Evolutionary conservation across 2,888 invertebrate genomes (phyloP).

Genomic region (Argyra leucocephala): DNA sequence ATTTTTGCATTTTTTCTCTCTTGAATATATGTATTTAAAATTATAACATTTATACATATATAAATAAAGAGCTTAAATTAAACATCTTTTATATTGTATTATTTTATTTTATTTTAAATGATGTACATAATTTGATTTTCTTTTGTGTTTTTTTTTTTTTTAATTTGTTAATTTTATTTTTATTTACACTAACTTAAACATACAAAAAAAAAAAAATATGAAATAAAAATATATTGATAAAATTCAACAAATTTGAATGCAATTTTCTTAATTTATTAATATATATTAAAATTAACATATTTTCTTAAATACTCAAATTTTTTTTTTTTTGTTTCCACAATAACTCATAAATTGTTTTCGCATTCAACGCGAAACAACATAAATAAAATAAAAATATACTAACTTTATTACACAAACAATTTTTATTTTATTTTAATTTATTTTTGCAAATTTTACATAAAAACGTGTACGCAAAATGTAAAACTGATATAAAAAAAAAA

Average conservation of each 20-base stretch:
- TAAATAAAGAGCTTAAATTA: background rate
- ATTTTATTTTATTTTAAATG: background rate
- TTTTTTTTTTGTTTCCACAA: background rate
- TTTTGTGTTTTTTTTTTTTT: background rate
- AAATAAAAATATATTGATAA: background rate
- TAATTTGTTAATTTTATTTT: background rate
- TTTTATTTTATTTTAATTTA: background rate
- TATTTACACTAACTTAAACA: slow-evolving; percentile 1
- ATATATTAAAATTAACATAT: background rate
- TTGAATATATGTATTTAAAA: background rate
- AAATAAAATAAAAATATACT: background rate
- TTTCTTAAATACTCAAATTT: background rate
- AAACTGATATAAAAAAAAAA: background rate
- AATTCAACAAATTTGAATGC: slow-evolving; percentile 1
- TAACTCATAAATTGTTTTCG: background rate
- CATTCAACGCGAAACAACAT: background rate
- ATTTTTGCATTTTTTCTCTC: background rate
- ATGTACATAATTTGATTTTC: background rate
- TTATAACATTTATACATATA: slow-evolving; percentile 6
- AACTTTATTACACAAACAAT: background rate
- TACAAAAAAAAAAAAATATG: background rate
- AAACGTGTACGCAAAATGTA: background rate
- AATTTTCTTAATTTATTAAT: background rate
- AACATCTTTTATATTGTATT: background rate
- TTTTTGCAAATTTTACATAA: background rate